phyloP scores from a whole-genome alignment of 2,888 invertebrate species.

The Amiota minor region DNA sequence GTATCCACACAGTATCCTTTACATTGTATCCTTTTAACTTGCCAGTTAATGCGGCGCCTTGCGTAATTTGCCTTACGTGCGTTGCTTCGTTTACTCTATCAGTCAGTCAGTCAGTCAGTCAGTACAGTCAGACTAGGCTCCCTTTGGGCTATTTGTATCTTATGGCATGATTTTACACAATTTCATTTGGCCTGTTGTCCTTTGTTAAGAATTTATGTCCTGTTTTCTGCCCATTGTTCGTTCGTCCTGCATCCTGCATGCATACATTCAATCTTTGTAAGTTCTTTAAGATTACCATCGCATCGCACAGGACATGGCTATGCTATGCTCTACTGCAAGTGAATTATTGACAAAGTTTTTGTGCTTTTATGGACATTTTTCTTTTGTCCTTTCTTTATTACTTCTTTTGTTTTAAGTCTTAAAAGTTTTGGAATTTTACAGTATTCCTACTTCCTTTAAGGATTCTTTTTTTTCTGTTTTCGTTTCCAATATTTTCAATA shows the following conservation, averaged over 20 bases:
- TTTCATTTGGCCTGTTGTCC: conserved; percentile 18
- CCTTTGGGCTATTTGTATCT: conserved; percentile 29
- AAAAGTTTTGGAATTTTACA: not conserved
- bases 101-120: conserved; percentile 17
- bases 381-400: not conserved
- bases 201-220: conserved; percentile 47
- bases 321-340: conserved; percentile 27
- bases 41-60: conserved; percentile 29
- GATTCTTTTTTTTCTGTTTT: not conserved
- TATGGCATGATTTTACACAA: not conserved
- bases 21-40: conserved; percentile 10
- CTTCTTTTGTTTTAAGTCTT: not conserved
- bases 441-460: not conserved
- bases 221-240: conserved; percentile 33
- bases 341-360: conserved; percentile 53
- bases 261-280: conserved; percentile 43
- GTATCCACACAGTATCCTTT: no score
- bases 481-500: conserved; percentile 1
- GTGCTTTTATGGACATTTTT: not conserved
- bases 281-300: conserved; percentile 62
- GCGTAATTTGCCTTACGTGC: conserved; percentile 56
- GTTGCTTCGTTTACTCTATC: not conserved
- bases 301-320: conserved; percentile 6
- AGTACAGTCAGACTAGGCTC: conserved; percentile 13
- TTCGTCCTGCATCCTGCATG: not conserved